Conservation (phyloP, 2,888 invertebrate genomes). For the Nowickia ferox region DNA sequence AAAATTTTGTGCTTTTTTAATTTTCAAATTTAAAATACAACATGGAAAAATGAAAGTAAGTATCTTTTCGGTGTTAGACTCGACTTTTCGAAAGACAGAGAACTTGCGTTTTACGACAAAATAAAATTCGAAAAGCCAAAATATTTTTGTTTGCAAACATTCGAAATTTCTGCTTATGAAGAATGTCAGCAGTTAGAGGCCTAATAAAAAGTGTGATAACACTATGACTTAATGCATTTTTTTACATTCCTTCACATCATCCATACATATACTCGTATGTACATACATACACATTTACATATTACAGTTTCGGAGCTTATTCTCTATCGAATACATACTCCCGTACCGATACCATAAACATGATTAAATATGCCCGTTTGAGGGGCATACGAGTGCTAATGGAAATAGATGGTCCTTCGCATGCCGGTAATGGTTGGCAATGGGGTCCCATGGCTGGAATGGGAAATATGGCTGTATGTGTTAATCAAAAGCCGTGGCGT, state of each 20-base stretch:
- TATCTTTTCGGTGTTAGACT: too few species aligned
- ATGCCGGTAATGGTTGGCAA: conserved; percentile 93
- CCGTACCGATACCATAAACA: conserved; percentile 86
- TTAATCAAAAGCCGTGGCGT: conserved; percentile 88
- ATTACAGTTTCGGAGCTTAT: conserved; percentile 88
- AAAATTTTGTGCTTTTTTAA: too few species aligned
- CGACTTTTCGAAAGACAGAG: too few species aligned
- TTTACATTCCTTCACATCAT: too few species aligned
- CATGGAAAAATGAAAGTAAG: too few species aligned
- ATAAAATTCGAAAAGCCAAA: too few species aligned
- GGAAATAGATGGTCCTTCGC: conserved; percentile 95
- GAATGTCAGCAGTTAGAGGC: background rate
- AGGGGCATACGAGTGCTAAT: conserved; percentile 93
- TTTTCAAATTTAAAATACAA: too few species aligned
- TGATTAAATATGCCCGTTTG: conserved; percentile 90
- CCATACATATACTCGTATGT: background rate
- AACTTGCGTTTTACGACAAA: too few species aligned
- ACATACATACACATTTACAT: background rate
- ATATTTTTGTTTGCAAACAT: too few species aligned
- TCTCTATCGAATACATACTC: conserved; percentile 88
- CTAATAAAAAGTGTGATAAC: background rate
- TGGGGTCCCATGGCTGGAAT: conserved; percentile 87
- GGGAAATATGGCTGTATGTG: conserved; percentile 87
- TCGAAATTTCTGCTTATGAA: too few species aligned
- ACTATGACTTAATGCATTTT: background rate